Conservation (phyloP, 2,888 invertebrate species). For the Habrosyne pyritoides region DNA sequence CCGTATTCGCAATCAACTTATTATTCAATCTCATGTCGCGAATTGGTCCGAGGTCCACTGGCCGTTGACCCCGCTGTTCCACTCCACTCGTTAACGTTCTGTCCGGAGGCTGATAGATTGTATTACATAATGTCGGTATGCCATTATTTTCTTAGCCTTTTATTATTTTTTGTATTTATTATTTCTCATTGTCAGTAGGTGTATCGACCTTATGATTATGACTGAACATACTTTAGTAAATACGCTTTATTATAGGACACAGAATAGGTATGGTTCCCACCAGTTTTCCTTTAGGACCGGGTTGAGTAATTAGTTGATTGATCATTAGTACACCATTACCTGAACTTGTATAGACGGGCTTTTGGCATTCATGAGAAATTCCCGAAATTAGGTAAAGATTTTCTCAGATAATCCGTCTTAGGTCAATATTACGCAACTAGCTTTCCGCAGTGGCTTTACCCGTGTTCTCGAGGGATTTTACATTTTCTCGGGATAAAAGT, state of each 20-base stretch:
- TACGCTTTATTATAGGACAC: background rate
- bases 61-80: conserved; percentile 69
- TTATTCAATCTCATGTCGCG: conserved; percentile 83
- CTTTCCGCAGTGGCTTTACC: too few relatives aligned
- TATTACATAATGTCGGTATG: conserved; percentile 26
- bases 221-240: background rate
- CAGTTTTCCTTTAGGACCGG: too few relatives aligned
- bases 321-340: too few relatives aligned
- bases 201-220: background rate
- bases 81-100: conserved; percentile 54
- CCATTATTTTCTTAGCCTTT: conserved; percentile 1
- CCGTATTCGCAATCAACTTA: conserved; percentile 78
- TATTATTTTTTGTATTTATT: background rate
- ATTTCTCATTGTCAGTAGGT: conserved; percentile 2
- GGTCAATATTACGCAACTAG: too few relatives aligned
- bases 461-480: too few relatives aligned
- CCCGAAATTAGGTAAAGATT: too few relatives aligned
- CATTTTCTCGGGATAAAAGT: too few relatives aligned
- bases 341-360: too few relatives aligned
- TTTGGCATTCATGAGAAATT: too few relatives aligned
- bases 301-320: too few relatives aligned
- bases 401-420: too few relatives aligned
- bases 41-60: conserved; percentile 81
- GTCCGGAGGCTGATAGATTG: conserved; percentile 40
- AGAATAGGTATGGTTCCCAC: too few relatives aligned